phyloP scores from a whole-genome alignment of 2,888 invertebrate species.

The Sesamia inferens region DNA sequence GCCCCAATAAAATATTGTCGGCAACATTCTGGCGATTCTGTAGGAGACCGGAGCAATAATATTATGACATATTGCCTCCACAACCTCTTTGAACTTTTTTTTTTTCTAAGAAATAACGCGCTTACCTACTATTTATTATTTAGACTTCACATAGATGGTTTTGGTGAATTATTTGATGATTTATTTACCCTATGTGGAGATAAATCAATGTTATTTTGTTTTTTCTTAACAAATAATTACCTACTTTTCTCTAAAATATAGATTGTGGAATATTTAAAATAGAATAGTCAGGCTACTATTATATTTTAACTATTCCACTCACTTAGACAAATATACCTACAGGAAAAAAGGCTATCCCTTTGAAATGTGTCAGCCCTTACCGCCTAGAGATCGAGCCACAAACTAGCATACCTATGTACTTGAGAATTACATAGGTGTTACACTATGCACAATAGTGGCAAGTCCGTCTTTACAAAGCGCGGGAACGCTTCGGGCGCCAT shows the following conservation, averaged over 20 bases:
- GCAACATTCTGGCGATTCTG: constrained; percentile 82
- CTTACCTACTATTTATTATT: constrained; percentile 52
- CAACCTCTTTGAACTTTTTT: constrained; percentile 75
- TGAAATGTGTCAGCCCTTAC: constrained; percentile 31
- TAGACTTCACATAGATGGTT: constrained; percentile 20
- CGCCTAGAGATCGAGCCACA: constrained; percentile 30
- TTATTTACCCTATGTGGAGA: neutral
- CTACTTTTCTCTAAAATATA: neutral
- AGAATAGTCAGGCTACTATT: neutral
- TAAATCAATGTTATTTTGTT: neutral
- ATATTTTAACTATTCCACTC: neutral
- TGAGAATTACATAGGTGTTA: constrained; percentile 64
- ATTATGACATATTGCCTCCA: constrained; percentile 88
- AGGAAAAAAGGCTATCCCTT: neutral
- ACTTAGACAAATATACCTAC: neutral
- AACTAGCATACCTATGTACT: constrained; percentile 42
- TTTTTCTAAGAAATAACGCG: constrained; percentile 62
- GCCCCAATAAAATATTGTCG: constrained; percentile 86
- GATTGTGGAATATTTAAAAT: too few relatives aligned
- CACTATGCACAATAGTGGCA: constrained; percentile 63
- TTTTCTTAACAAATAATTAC: neutral
- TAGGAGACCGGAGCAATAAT: constrained; percentile 86
- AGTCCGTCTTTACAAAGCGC: constrained; percentile 76
- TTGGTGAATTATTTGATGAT: constrained; percentile 19
- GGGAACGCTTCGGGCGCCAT: constrained; percentile 83